Evolutionary conservation across 2,113 vertebrate species (phyloP).

Genomic region (Stigmatopora argus): DNA sequence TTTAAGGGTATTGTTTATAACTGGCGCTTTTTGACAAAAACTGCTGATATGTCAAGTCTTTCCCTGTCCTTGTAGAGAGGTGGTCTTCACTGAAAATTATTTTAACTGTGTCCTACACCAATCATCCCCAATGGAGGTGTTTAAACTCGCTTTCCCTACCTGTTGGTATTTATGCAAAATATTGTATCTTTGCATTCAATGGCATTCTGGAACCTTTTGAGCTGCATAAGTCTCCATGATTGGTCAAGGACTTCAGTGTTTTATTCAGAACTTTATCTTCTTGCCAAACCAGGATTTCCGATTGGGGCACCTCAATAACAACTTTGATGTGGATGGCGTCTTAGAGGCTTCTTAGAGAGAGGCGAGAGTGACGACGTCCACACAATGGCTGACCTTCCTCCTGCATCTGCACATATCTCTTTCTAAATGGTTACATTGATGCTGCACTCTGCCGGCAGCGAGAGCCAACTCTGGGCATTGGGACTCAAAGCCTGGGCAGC

Average conservation of each 20-base stretch:
- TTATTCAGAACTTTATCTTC: conserved; percentile 47
- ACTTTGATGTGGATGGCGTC: conserved; percentile 67
- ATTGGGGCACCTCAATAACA: conserved; percentile 62
- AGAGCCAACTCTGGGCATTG: conserved; percentile 57
- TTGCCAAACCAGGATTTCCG: conserved; percentile 69
- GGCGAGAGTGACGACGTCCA: conserved; percentile 44
- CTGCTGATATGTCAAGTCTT: background rate
- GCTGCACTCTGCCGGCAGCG: conserved; percentile 50
- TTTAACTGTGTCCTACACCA: background rate
- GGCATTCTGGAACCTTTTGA: conserved; percentile 43
- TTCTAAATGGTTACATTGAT: conserved; percentile 69
- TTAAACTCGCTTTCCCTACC: conserved; percentile 1
- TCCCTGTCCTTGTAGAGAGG: background rate
- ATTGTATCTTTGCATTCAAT: too few species aligned
- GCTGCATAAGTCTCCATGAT: conserved; percentile 36
- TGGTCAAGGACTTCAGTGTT: conserved; percentile 63
- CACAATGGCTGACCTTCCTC: conserved; percentile 62
- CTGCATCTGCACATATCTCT: conserved; percentile 64
- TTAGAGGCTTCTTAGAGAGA: conserved; percentile 55
- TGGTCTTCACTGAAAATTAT: background rate
- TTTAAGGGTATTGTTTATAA: background rate
- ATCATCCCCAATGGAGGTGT: conserved; percentile 29
- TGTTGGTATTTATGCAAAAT: too few species aligned
- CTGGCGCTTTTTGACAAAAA: background rate
- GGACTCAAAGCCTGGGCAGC: conserved; percentile 53